A percentile compares a stretch with the other conserved stretches of the same genome.
Conservation (phyloP, 2,113 vertebrate species). For the Odontesthes bonariensis region DNA sequence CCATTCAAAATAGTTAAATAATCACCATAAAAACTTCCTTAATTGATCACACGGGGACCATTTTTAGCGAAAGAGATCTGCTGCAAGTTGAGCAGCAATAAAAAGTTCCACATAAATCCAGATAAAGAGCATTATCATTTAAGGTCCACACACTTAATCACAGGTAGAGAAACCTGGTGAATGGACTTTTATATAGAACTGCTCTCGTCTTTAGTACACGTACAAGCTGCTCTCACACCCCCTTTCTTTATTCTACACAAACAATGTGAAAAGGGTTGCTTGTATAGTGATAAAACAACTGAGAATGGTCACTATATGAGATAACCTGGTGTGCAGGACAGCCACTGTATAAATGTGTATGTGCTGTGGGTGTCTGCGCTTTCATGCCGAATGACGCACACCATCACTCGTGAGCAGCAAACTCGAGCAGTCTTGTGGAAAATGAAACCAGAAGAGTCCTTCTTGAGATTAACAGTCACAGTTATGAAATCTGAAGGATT, state of each 20-base stretch:
- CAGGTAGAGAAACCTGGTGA: background rate
- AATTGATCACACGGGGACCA: slow-evolving; percentile 13
- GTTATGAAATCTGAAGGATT: slow-evolving; percentile 64
- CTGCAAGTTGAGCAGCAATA: slow-evolving; percentile 20
- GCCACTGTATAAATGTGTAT: slow-evolving; percentile 15
- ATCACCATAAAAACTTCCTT: background rate
- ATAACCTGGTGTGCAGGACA: slow-evolving; percentile 3
- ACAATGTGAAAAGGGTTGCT: background rate
- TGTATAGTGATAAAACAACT: background rate
- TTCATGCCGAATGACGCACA: slow-evolving; percentile 33
- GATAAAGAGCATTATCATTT: background rate
- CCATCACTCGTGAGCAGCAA: slow-evolving; percentile 27
- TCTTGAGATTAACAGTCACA: slow-evolving; percentile 63
- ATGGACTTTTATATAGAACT: background rate
- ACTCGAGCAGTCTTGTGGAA: slow-evolving; percentile 19
- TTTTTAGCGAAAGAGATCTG: slow-evolving; percentile 18
- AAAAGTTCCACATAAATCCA: slow-evolving; percentile 11
- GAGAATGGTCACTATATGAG: slow-evolving; percentile 1
- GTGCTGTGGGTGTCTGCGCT: slow-evolving; percentile 11
- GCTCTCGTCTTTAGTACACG: background rate
- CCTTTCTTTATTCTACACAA: background rate
- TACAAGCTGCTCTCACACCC: background rate
- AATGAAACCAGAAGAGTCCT: slow-evolving; percentile 30
- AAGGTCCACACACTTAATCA: background rate
- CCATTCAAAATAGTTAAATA: background rate